These are phyloP conservation scores for Elysia crispata DNA, from an alignment of 2,888 invertebrate genomes.

Conservation along the genomic window DNA sequence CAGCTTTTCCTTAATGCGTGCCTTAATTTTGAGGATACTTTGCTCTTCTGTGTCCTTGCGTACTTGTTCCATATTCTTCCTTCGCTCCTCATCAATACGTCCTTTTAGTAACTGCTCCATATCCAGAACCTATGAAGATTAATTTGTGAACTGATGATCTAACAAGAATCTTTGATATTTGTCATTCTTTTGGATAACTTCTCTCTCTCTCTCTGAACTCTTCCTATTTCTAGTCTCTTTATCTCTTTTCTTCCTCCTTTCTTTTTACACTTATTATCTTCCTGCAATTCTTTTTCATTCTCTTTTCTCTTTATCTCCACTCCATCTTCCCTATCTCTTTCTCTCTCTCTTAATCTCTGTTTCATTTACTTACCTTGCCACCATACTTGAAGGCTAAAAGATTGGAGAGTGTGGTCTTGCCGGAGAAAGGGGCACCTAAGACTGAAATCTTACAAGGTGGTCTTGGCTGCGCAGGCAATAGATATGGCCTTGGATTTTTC, in stretches of 20 bases:
- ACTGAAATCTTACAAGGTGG: conserved; percentile 76
- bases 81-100: conserved; percentile 68
- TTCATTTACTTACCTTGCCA: conserved; percentile 67
- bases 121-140: conserved; percentile 64
- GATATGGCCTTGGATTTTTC: conserved; percentile 76
- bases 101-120: conserved; percentile 72
- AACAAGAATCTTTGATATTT: neutral
- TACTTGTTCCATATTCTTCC: conserved; percentile 63
- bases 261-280: neutral
- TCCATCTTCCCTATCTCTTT: too few relatives aligned
- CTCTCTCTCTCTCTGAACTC: neutral
- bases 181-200: neutral
- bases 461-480: conserved; percentile 75
- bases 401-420: conserved; percentile 74
- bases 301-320: too few relatives aligned
- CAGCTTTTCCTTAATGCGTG: conserved; percentile 69
- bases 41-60: conserved; percentile 68
- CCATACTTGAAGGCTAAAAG: conserved; percentile 75
- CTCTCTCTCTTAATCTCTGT: neutral
- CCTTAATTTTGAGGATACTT: conserved; percentile 69
- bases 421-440: conserved; percentile 73
- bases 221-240: neutral
- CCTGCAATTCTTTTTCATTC: neutral
- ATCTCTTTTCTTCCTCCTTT: neutral
- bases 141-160: neutral